phyloP scores from a whole-genome alignment of 2,797 vertebrate species.

The Betta splendens region DNA sequence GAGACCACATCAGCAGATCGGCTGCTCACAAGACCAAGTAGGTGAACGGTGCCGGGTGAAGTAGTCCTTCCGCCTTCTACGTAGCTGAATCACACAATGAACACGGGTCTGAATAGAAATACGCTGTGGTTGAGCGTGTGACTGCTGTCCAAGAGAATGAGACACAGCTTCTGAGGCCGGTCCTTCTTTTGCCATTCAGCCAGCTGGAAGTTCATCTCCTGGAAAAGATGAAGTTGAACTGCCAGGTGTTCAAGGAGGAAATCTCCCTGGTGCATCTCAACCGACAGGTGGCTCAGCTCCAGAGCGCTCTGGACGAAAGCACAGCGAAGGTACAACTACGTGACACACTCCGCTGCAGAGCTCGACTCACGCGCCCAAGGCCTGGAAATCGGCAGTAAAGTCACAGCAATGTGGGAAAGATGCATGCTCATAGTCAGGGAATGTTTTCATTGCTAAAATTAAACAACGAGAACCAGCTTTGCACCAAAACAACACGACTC shows the following conservation, averaged over 20 bases:
- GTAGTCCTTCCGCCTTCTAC: not conserved
- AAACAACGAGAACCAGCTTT: constrained; percentile 56
- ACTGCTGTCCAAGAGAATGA: not conserved
- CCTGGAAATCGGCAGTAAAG: constrained; percentile 26
- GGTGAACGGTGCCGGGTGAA: constrained; percentile 19
- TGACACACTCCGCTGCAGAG: not conserved
- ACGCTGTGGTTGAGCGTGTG: not conserved
- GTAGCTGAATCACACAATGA: not conserved
- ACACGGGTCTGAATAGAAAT: not conserved
- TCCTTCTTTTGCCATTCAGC: constrained; percentile 60
- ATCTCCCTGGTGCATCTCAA: constrained; percentile 77
- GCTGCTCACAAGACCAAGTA: constrained; percentile 70
- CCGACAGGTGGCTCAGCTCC: constrained; percentile 69
- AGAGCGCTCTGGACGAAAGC: constrained; percentile 60
- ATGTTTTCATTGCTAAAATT: constrained; percentile 68
- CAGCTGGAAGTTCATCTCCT: constrained; percentile 72
- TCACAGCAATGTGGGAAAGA: constrained; percentile 58
- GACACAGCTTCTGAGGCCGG: not conserved
- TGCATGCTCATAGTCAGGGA: constrained; percentile 41
- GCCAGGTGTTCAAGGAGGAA: constrained; percentile 81
- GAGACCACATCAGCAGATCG: constrained; percentile 61
- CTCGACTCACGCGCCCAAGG: not conserved
- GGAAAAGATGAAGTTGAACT: constrained; percentile 79
- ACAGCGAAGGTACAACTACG: constrained; percentile 51
- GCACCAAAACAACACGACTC: constrained; percentile 31